Conservation (phyloP, 2,113 vertebrate species). For the Puntigrus tetrazona region DNA sequence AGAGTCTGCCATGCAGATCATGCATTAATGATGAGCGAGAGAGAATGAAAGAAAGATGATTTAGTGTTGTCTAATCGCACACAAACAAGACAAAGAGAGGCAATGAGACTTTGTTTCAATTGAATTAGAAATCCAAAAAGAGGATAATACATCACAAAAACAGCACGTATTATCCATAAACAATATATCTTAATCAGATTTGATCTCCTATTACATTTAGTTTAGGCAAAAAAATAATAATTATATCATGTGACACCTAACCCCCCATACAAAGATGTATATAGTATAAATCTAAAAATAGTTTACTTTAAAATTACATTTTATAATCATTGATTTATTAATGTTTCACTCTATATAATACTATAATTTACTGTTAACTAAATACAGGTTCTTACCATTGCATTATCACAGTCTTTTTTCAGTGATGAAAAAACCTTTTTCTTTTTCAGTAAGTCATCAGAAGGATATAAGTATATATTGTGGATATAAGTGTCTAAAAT, state of each 20-base stretch:
- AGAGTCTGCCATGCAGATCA: conserved; percentile 33
- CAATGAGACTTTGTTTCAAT: conserved; percentile 8
- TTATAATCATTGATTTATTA: too few species aligned
- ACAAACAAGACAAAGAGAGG: conserved; percentile 15
- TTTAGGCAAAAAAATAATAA: background rate
- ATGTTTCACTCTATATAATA: too few species aligned
- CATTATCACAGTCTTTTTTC: background rate
- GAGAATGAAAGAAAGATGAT: conserved; percentile 39
- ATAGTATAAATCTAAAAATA: too few species aligned
- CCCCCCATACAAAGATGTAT: too few species aligned
- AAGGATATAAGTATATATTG: too few species aligned
- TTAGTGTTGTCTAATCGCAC: conserved; percentile 41
- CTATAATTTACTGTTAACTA: background rate
- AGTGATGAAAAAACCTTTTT: too few species aligned
- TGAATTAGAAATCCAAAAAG: background rate
- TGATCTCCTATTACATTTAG: background rate
- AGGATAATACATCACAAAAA: background rate
- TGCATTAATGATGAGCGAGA: conserved; percentile 47
- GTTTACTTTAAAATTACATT: too few species aligned
- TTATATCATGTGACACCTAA: background rate
- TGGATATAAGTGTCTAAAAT: background rate
- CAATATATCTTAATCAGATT: background rate
- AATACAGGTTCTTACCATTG: background rate
- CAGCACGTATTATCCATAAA: background rate
- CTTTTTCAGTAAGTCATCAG: too few species aligned